Conservation (phyloP, 1,140 invertebrate species). For the Trissolcus basalis region DNA sequence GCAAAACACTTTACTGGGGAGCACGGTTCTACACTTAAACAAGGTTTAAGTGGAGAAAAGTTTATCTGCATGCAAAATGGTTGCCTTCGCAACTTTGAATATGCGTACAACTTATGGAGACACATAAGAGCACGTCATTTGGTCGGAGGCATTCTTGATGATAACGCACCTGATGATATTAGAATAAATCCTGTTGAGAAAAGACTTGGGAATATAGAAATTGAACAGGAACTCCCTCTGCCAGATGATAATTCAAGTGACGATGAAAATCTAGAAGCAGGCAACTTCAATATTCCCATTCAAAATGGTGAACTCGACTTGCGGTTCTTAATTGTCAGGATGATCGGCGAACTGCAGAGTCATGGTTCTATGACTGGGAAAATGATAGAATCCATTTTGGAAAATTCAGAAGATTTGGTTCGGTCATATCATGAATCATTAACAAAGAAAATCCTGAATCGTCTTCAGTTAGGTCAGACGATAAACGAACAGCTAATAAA, state of each 20-base stretch:
- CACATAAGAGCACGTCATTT: constrained; percentile 9
- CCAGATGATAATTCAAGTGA: constrained; percentile 7
- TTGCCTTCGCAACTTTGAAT: constrained; percentile 11
- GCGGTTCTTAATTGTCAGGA: constrained; percentile 20
- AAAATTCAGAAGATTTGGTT: constrained; percentile 26
- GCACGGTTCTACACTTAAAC: background rate
- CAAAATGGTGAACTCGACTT: constrained; percentile 30
- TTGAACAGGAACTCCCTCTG: background rate
- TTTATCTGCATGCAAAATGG: constrained; percentile 15
- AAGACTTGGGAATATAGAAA: background rate
- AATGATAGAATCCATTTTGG: constrained; percentile 24
- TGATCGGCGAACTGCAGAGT: constrained; percentile 29
- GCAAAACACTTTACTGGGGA: no score
- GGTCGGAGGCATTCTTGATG: background rate
- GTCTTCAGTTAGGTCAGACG: background rate
- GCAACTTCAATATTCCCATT: background rate
- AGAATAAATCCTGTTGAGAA: no score
- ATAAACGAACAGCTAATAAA: constrained; percentile 7
- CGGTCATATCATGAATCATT: constrained; percentile 6
- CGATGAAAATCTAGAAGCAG: constrained; percentile 1
- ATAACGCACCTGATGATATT: constrained; percentile 1
- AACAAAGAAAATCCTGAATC: constrained; percentile 9
- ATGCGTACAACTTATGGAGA: constrained; percentile 10
- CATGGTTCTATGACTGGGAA: constrained; percentile 29
- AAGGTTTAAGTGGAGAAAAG: background rate